Conservation (phyloP, 2,888 invertebrate species). For the Trachelus troglodyta region DNA sequence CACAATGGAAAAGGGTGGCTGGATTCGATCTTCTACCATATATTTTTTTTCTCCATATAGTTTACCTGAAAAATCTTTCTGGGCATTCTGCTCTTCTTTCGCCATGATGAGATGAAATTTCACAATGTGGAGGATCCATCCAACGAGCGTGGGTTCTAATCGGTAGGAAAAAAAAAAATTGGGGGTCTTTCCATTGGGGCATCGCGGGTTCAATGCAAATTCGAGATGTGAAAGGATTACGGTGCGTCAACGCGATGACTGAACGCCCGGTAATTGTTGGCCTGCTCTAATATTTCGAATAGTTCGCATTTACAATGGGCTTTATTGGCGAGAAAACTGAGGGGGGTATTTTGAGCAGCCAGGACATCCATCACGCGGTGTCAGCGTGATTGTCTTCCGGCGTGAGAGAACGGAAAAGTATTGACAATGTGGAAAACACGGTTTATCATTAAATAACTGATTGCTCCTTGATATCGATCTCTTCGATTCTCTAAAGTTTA, state of each 20-base stretch:
- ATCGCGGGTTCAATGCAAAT: constrained; percentile 33
- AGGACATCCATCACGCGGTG: constrained; percentile 65
- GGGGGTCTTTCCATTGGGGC: constrained; percentile 12
- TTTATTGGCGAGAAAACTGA: constrained; percentile 62
- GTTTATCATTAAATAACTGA: constrained; percentile 3
- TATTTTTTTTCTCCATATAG: background rate
- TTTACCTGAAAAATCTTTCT: background rate
- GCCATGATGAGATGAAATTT: background rate
- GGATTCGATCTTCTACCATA: background rate
- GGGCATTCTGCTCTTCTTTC: background rate
- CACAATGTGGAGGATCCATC: background rate
- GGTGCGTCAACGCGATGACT: constrained; percentile 64
- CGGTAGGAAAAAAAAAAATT: background rate
- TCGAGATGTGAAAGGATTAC: constrained; percentile 57
- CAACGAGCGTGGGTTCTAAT: background rate
- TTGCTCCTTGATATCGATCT: background rate
- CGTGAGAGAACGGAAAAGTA: constrained; percentile 53
- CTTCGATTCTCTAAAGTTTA: background rate
- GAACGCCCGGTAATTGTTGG: constrained; percentile 63
- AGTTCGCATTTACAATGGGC: constrained; percentile 66
- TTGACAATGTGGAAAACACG: constrained; percentile 38
- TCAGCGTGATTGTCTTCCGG: constrained; percentile 66
- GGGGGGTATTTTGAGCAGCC: constrained; percentile 52
- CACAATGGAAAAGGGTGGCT: background rate
- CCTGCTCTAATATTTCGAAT: constrained; percentile 64